These are phyloP conservation scores for Amphiprion clarkii DNA, from an alignment of 2,797 vertebrate species.

Conservation along the genomic window DNA sequence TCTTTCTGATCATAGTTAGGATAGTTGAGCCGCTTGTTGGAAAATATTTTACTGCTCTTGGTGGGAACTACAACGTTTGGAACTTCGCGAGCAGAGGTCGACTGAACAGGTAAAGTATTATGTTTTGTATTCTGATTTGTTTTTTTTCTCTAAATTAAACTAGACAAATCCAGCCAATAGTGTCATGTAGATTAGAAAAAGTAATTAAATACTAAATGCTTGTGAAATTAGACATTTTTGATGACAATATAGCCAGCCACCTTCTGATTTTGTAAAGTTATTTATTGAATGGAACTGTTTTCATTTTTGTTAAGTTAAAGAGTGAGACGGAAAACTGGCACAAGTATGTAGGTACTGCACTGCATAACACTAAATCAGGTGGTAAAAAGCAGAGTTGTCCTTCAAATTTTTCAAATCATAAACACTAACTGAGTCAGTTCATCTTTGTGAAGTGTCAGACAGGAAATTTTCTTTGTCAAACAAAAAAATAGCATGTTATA, in stretches of 20 bases:
- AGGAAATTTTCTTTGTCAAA: not conserved
- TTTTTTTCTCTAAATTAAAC: constrained; percentile 17
- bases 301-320: not conserved
- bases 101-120: constrained; percentile 58
- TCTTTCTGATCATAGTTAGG: constrained; percentile 42
- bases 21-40: constrained; percentile 32
- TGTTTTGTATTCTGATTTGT: not conserved
- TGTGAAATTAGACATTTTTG: not conserved
- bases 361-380: not conserved
- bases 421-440: not conserved
- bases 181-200: not conserved
- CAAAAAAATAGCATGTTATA: not conserved
- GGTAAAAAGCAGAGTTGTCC: not conserved
- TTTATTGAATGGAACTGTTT: no score
- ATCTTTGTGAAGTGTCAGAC: not conserved
- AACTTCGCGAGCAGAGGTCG: not conserved
- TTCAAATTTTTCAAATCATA: not conserved
- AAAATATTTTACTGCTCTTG: not conserved
- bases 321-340: not conserved
- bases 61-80: constrained; percentile 20
- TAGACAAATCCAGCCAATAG: not conserved
- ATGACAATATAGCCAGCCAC: not conserved
- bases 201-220: not conserved
- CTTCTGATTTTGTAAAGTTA: no score
- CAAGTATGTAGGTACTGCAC: no score